These are phyloP conservation scores for Scortum barcoo DNA, from an alignment of 2,113 vertebrate genomes.

Conservation along the genomic window DNA sequence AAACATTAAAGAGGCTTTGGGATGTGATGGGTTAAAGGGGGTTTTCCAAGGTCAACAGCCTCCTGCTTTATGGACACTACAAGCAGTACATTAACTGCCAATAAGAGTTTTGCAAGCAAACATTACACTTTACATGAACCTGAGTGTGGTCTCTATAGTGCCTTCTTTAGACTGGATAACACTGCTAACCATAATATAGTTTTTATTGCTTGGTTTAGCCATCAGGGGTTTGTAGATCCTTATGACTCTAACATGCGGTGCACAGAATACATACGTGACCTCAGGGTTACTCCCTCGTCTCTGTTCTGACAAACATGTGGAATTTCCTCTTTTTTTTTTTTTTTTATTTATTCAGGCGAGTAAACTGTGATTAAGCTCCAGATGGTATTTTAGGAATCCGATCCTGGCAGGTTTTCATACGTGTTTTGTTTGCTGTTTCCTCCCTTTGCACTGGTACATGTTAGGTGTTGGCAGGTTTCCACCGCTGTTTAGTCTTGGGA, in stretches of 20 bases:
- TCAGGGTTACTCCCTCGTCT: constrained; percentile 39
- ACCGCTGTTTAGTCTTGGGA: constrained; percentile 39
- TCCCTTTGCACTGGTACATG: constrained; percentile 23
- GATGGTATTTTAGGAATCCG: constrained; percentile 52
- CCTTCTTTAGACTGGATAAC: constrained; percentile 47
- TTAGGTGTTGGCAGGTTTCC: constrained; percentile 55
- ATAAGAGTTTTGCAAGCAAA: constrained; percentile 55
- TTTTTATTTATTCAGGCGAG: too few relatives aligned
- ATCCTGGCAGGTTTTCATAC: constrained; percentile 43
- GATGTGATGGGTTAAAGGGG: constrained; percentile 29
- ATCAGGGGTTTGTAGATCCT: constrained; percentile 39
- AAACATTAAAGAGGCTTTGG: constrained; percentile 18
- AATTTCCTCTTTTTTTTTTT: background rate
- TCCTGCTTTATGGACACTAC: constrained; percentile 27
- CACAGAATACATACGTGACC: constrained; percentile 38
- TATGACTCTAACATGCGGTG: constrained; percentile 16
- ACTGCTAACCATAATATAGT: constrained; percentile 26
- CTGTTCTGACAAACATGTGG: constrained; percentile 29
- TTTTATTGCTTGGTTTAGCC: constrained; percentile 46
- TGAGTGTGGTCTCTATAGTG: constrained; percentile 41
- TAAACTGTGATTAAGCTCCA: constrained; percentile 24
- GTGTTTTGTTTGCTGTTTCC: constrained; percentile 44
- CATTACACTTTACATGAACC: constrained; percentile 33
- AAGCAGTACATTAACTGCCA: constrained; percentile 41
- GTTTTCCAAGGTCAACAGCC: constrained; percentile 27